These are phyloP conservation scores for Sinosuthora webbiana DNA, from an alignment of 2,113 vertebrate genomes.

Conservation along the genomic window DNA sequence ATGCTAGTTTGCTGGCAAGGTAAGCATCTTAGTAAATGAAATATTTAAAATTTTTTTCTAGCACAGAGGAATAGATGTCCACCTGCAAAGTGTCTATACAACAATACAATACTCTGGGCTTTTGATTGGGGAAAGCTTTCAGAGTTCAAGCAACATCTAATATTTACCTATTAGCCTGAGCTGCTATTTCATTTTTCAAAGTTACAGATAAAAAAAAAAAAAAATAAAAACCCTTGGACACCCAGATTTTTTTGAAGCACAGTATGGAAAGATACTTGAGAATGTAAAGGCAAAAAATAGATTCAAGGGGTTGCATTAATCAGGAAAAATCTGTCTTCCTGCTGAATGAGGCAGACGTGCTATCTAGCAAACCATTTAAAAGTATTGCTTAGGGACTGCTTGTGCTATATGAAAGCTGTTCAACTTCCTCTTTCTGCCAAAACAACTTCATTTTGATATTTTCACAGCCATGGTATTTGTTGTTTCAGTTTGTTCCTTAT, in stretches of 20 bases:
- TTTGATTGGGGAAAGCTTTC: background rate
- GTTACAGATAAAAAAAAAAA: background rate
- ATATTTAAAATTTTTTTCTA: background rate
- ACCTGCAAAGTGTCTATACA: background rate
- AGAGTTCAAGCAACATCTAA: background rate
- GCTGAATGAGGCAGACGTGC: background rate
- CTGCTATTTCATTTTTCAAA: background rate
- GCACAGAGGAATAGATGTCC: background rate
- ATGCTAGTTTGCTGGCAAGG: background rate
- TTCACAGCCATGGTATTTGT: background rate
- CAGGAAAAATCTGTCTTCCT: slow-evolving; percentile 31
- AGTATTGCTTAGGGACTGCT: slow-evolving; percentile 8
- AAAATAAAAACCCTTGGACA: background rate
- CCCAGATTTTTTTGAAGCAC: background rate
- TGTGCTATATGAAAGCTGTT: slow-evolving; percentile 41
- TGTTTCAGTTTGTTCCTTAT: background rate
- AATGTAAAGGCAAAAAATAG: background rate
- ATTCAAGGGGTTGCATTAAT: background rate
- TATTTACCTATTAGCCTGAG: background rate
- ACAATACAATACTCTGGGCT: background rate
- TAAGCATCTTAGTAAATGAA: background rate
- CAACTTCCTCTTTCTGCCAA: slow-evolving; percentile 19
- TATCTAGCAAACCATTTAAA: slow-evolving; percentile 13
- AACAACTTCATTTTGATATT: slow-evolving; percentile 1
- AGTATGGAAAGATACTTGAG: background rate